These are phyloP conservation scores for Sanderia malayensis DNA, from an alignment of 30 jellyfish, hydroid and myxozoan species.

Conservation along the genomic window DNA sequence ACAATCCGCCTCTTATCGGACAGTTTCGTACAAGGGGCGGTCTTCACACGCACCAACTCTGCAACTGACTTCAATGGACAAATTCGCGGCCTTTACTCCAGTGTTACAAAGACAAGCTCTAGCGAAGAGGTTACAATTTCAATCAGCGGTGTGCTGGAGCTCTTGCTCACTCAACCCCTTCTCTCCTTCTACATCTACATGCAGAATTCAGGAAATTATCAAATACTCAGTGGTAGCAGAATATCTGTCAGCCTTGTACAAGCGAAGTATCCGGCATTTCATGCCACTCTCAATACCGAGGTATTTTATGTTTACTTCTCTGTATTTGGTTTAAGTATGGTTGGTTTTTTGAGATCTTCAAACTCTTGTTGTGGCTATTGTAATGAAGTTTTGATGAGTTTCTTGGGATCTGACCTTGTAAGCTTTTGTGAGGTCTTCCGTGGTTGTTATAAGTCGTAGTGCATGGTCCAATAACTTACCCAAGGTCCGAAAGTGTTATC, in stretches of 20 bases:
- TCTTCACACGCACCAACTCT: conserved; percentile 28
- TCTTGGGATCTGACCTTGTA: too few species aligned
- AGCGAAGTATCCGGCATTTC: conserved; percentile 74
- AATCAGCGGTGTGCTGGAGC: conserved; percentile 49
- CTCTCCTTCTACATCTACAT: conserved; percentile 45
- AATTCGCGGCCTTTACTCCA: conserved; percentile 38
- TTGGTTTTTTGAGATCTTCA: too few species aligned
- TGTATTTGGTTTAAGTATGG: too few species aligned
- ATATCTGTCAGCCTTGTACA: conserved; percentile 56
- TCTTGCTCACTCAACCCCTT: conserved; percentile 42
- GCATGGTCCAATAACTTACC: too few species aligned
- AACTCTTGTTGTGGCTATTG: too few species aligned
- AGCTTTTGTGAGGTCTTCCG: too few species aligned
- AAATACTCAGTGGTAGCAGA: conserved; percentile 74
- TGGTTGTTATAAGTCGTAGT: too few species aligned
- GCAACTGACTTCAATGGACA: conserved; percentile 34
- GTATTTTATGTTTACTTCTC: too few species aligned
- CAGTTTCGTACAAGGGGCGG: conserved; percentile 23
- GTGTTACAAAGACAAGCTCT: conserved; percentile 18
- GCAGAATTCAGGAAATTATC: conserved; percentile 49
- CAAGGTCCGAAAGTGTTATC: too few species aligned
- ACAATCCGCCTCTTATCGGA: conserved; percentile 53
- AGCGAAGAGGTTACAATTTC: conserved; percentile 34
- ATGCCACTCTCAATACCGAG: conserved; percentile 50
- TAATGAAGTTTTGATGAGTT: too few species aligned